Evolutionary conservation across 2,113 vertebrate genomes (phyloP), one percentile per base, ranked within the genome.

Genomic region (Melozone crissalis): DNA sequence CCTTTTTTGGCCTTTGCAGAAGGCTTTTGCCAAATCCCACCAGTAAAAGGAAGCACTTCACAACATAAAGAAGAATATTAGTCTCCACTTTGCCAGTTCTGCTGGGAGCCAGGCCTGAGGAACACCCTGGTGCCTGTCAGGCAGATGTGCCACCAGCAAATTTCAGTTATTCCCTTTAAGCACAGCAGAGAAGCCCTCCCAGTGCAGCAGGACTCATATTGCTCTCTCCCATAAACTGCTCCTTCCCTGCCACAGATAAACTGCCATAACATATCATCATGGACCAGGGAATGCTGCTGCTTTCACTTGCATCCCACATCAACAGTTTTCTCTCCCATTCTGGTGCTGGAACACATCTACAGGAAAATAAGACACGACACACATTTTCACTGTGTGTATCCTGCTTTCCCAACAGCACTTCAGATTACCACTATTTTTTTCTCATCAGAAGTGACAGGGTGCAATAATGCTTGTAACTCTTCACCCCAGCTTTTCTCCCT

Each of bases 301-400:
- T 94, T 84, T 69, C 62, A 41, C 27, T 63, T n/a, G 19, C 47
- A 69, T 31, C 47, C 35, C 35, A 9, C 21, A 51, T 33, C 52
- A 77, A 11, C 1, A 2, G 9, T 73, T 79, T 80, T 68, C 33
- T 85, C 46, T 91, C 31, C 52, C 31, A 5, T 89, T 54, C 63
- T 85, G 37, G 4, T 69, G 49, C 49, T 87, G 73, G n/a, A 73
- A 84, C 65, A 44, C 11, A 0, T 58, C 49, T 44, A 43, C 0
- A 3, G 78, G 58, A 83, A 89, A 61, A 84, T 28, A 51, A 72
- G 68, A 59, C 0, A 0, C 0, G 0, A 86, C 35, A 30, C 1
- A 0, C 28, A 18, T 72, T 90, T 80, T 84, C 61, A 57, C 31
- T 63, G 57, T 1, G 2, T 28, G 46, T 10, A 26, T 37, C 57